A percentile compares a stretch with the other conserved stretches of the same genome.
Conservation (phyloP, 2,797 vertebrate genomes). For the Luscinia luscinia region DNA sequence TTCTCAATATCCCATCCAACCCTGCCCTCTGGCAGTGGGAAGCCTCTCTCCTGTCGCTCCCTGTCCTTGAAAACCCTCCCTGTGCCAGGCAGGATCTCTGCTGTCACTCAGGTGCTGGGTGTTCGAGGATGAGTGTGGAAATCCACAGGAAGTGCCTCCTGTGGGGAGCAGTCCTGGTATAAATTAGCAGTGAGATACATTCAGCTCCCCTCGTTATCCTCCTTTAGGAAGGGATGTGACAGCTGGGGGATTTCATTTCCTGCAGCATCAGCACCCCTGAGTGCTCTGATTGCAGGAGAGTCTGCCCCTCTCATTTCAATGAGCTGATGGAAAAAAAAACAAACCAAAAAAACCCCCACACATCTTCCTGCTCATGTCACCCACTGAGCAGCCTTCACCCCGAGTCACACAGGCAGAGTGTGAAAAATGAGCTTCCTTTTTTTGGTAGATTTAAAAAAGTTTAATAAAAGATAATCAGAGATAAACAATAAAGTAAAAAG, state of each 20-base stretch:
- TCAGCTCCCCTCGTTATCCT: background rate
- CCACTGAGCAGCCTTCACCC: background rate
- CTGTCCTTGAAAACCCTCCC: background rate
- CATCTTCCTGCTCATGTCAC: background rate
- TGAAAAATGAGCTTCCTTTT: no score
- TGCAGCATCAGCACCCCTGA: background rate
- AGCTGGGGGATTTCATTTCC: conserved; percentile 9
- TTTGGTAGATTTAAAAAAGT: no score
- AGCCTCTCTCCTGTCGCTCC: background rate
- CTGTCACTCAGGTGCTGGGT: no score
- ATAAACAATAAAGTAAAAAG: no score
- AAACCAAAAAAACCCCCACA: background rate
- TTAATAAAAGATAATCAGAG: no score
- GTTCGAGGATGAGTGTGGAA: background rate
- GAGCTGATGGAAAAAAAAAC: background rate
- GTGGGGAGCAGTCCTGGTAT: background rate
- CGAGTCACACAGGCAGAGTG: background rate
- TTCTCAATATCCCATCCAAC: background rate
- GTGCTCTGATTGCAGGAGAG: background rate
- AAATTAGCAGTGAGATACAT: background rate
- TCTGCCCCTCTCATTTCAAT: background rate
- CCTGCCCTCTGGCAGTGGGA: background rate
- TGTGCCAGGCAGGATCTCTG: background rate
- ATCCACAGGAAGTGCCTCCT: background rate
- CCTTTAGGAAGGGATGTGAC: background rate